These are phyloP conservation scores for Lasioglossum malachurum DNA, from an alignment of 2,888 invertebrate species.

Conservation along the genomic window DNA sequence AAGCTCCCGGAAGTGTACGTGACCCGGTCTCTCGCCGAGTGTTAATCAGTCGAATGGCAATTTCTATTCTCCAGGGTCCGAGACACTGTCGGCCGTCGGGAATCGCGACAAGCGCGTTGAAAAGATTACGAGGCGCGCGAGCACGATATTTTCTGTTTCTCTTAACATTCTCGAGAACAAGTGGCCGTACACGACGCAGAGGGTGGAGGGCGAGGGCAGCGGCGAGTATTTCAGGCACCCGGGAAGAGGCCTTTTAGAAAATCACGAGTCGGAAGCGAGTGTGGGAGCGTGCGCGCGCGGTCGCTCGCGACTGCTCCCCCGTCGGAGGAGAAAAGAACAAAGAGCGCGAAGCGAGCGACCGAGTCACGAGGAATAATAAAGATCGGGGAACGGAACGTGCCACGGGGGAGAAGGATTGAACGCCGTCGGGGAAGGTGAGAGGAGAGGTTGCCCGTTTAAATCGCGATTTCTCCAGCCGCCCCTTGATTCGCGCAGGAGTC, in stretches of 20 bases:
- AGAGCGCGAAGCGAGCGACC: slow-evolving; percentile 51
- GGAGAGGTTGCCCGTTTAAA: slow-evolving; percentile 67
- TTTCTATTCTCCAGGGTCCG: slow-evolving; percentile 13
- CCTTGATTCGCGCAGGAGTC: slow-evolving; percentile 62
- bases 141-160: slow-evolving; percentile 36
- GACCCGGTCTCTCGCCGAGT: neutral
- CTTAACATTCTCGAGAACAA: slow-evolving; percentile 17
- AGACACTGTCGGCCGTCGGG: neutral
- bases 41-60: slow-evolving; percentile 23
- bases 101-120: slow-evolving; percentile 11
- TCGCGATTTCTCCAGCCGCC: slow-evolving; percentile 72
- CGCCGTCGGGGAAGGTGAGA: slow-evolving; percentile 14
- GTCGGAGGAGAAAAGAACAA: slow-evolving; percentile 55
- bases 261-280: slow-evolving; percentile 57
- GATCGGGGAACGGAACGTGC: slow-evolving; percentile 51
- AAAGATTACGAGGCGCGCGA: neutral
- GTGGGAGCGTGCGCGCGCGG: slow-evolving; percentile 26
- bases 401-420: slow-evolving; percentile 38
- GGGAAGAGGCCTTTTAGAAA: slow-evolving; percentile 58
- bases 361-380: slow-evolving; percentile 71
- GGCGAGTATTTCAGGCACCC: slow-evolving; percentile 39
- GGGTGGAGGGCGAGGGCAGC: neutral
- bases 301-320: slow-evolving; percentile 42
- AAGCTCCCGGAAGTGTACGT: neutral
- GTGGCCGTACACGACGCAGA: neutral